These are phyloP conservation scores for Helogale parvula DNA, from an alignment of 2,113 vertebrate species.

Conservation along the genomic window DNA sequence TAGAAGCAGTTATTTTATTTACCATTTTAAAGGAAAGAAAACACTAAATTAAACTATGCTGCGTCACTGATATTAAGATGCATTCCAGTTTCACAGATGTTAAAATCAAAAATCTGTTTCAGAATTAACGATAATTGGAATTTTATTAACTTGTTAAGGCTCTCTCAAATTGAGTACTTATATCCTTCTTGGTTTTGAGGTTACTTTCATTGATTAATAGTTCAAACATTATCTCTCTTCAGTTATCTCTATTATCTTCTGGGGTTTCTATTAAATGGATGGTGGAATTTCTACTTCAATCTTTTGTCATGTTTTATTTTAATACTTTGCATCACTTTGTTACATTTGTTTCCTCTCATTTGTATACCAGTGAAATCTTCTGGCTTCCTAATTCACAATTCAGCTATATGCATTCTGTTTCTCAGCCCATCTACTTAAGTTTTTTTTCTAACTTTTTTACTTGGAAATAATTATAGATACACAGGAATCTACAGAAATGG, in stretches of 20 bases:
- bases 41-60: not conserved
- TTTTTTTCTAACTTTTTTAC: not conserved
- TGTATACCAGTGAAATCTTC: not conserved
- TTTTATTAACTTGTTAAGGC: not conserved
- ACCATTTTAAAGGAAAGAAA: not conserved
- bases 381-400: not conserved
- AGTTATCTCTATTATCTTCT: not conserved
- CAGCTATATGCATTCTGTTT: not conserved
- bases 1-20: not conserved
- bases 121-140: not conserved
- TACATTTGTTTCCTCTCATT: not conserved
- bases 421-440: not conserved
- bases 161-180: not conserved
- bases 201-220: not conserved
- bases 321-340: not conserved
- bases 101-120: not conserved
- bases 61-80: not conserved
- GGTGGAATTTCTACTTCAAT: not conserved
- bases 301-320: not conserved
- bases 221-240: not conserved
- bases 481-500: not conserved
- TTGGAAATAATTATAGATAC: not conserved
- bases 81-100: not conserved
- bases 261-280: not conserved
- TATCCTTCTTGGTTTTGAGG: not conserved